These are phyloP conservation scores for Dolomedes plantarius DNA, from an alignment of 2,888 invertebrate species.

Conservation along the genomic window DNA sequence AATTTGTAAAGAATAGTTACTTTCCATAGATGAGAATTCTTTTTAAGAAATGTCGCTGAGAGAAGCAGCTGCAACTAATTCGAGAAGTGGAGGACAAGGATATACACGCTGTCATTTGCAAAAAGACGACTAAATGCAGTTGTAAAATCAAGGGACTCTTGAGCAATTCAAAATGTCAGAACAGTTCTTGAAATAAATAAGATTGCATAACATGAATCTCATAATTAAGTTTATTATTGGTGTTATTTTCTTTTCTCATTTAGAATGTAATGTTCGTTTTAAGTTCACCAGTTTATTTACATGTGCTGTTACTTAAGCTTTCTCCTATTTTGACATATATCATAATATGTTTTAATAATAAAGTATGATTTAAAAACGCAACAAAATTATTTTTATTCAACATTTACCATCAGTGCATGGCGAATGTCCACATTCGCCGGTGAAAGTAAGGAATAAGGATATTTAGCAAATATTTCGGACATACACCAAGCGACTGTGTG, in stretches of 20 bases:
- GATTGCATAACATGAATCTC: neutral
- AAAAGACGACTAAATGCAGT: constrained; percentile 18
- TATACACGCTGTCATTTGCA: neutral
- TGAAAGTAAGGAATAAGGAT: neutral
- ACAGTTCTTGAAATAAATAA: too few species aligned
- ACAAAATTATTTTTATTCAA: too few species aligned
- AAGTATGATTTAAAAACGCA: too few species aligned
- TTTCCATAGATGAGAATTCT: too few species aligned
- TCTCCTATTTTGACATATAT: neutral
- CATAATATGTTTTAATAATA: too few species aligned
- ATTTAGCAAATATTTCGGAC: neutral
- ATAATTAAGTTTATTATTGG: neutral
- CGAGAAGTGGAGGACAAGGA: constrained; percentile 15
- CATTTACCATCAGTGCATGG: too few species aligned
- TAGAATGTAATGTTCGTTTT: neutral
- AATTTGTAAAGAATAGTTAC: too few species aligned
- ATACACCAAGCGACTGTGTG: neutral
- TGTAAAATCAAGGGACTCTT: constrained; percentile 13
- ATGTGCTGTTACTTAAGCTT: neutral
- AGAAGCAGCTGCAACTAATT: constrained; percentile 32
- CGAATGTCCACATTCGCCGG: neutral
- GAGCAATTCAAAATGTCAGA: constrained; percentile 32
- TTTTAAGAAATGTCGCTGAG: too few species aligned
- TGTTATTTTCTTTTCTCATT: neutral
- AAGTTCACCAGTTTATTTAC: too few species aligned